phyloP scores from a whole-genome alignment of 2,113 vertebrate genomes.

The Myxocyprinus asiaticus region DNA sequence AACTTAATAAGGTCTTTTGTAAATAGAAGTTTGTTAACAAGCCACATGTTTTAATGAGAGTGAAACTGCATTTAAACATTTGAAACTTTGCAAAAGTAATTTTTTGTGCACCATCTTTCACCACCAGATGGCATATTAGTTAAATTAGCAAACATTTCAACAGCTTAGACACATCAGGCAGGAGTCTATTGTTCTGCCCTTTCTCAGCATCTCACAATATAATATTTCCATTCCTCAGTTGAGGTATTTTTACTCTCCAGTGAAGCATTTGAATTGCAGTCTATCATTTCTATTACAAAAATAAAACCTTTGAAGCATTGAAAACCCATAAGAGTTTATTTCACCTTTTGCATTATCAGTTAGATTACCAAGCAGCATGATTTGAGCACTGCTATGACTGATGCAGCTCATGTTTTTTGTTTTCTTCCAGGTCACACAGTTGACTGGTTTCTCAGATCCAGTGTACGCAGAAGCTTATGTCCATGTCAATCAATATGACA shows the following conservation, averaged over 20 bases:
- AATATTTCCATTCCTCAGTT: too few relatives aligned
- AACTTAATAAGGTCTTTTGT: constrained; percentile 92
- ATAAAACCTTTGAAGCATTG: too few relatives aligned
- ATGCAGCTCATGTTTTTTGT: background rate
- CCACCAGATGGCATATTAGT: constrained; percentile 43
- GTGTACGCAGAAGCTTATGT: constrained; percentile 98
- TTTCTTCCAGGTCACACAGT: constrained; percentile 86
- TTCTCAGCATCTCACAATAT: background rate
- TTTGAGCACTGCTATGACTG: too few relatives aligned
- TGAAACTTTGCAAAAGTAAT: background rate
- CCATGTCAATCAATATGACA: constrained; percentile 98
- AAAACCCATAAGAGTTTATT: too few relatives aligned
- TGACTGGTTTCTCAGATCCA: constrained; percentile 97
- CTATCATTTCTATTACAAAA: too few relatives aligned
- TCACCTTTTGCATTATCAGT: too few relatives aligned
- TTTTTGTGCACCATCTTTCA: constrained; percentile 3
- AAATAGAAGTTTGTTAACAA: too few relatives aligned
- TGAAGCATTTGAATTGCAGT: too few relatives aligned
- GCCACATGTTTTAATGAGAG: too few relatives aligned
- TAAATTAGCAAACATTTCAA: background rate
- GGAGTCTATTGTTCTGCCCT: background rate
- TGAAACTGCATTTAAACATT: too few relatives aligned
- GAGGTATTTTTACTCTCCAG: too few relatives aligned
- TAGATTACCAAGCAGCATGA: too few relatives aligned
- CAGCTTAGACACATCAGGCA: background rate